Evolutionary conservation across 2,797 vertebrate genomes (phyloP).

Genomic region (Graptemys geographica): DNA sequence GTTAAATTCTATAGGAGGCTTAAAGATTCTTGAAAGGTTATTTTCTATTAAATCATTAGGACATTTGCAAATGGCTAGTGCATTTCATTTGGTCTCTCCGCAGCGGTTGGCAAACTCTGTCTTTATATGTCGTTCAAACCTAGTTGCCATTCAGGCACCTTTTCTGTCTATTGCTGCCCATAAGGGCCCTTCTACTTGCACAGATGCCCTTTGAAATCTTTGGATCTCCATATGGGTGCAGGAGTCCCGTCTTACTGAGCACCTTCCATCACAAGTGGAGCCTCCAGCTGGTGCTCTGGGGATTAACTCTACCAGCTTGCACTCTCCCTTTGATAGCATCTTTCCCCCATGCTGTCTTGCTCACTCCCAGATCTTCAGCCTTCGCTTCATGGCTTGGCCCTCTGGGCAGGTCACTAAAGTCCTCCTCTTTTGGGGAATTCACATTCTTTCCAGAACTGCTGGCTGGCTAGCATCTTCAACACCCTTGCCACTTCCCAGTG

Average conservation of each 20-base stretch:
- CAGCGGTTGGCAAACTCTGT: neutral
- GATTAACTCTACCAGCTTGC: no score
- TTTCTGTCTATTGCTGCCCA: neutral
- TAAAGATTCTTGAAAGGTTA: neutral
- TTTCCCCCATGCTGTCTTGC: no score
- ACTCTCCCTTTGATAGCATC: no score
- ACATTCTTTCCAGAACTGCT: no score
- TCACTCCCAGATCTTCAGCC: no score
- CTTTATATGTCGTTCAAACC: neutral
- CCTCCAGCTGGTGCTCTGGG: no score
- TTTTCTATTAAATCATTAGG: neutral
- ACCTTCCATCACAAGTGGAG: neutral
- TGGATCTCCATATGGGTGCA: neutral
- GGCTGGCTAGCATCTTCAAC: no score
- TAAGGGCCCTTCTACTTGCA: neutral
- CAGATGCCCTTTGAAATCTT: neutral
- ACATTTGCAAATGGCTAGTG: neutral
- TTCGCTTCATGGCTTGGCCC: no score
- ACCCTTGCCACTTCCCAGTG: no score
- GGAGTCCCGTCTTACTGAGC: neutral
- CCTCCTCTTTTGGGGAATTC: no score
- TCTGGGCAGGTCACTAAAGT: no score
- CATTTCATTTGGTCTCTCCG: neutral
- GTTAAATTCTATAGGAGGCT: neutral
- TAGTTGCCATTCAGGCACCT: neutral